These are phyloP conservation scores for Carassius gibelio DNA, from an alignment of 2,113 vertebrate species.

Conservation along the genomic window DNA sequence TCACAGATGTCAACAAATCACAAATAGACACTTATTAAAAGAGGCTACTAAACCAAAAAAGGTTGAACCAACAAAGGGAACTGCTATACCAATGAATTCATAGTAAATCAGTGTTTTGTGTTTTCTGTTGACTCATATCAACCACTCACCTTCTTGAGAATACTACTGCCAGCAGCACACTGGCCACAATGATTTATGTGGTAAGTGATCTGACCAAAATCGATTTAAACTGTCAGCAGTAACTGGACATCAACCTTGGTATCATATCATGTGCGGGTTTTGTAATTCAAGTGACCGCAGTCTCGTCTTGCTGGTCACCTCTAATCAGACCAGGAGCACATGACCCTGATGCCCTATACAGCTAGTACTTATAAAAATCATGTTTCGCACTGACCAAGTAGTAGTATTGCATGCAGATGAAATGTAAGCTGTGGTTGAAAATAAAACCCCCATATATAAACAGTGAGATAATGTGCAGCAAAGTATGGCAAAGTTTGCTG, in stretches of 20 bases:
- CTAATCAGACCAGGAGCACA: slow-evolving; percentile 66
- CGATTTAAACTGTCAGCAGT: slow-evolving; percentile 78
- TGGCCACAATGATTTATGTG: slow-evolving; percentile 70
- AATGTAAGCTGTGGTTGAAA: slow-evolving; percentile 68
- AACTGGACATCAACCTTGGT: slow-evolving; percentile 78
- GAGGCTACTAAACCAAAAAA: slow-evolving; percentile 1
- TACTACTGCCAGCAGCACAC: slow-evolving; percentile 38
- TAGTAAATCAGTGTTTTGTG: not conserved
- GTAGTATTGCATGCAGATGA: no score
- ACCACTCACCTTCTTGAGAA: slow-evolving; percentile 46
- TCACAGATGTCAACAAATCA: not conserved
- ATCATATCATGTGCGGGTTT: slow-evolving; percentile 73
- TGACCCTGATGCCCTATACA: slow-evolving; percentile 44
- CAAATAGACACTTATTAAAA: not conserved
- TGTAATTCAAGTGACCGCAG: slow-evolving; percentile 75
- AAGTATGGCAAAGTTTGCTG: no score
- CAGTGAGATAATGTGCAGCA: no score
- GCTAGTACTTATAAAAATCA: not conserved
- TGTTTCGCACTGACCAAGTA: not conserved
- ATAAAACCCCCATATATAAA: not conserved
- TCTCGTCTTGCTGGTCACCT: slow-evolving; percentile 73
- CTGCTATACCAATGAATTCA: not conserved
- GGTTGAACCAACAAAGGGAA: not conserved
- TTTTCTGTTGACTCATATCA: slow-evolving; percentile 5
- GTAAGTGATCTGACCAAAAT: slow-evolving; percentile 78